phyloP scores from a whole-genome alignment of 2,888 invertebrate species.

The Trissolcus japonicus region DNA sequence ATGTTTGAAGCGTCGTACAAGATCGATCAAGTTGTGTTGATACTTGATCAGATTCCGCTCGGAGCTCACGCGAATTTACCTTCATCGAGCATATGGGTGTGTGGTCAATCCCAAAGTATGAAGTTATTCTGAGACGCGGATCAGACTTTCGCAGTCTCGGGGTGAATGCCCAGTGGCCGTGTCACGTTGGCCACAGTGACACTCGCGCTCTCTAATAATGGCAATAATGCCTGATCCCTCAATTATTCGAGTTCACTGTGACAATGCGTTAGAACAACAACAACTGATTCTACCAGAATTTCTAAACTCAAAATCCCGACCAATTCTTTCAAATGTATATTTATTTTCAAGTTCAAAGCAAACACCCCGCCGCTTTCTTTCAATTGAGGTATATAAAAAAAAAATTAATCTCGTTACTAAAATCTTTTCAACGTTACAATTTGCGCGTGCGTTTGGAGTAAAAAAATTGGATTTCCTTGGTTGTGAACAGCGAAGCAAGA shows the following conservation, averaged over 20 bases:
- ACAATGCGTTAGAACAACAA: slow-evolving; percentile 24
- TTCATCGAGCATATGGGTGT: slow-evolving; percentile 42
- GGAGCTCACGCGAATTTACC: slow-evolving; percentile 29
- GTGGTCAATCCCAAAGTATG: slow-evolving; percentile 49
- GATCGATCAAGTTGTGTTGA: slow-evolving; percentile 31
- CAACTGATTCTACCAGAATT: not conserved
- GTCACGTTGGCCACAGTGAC: slow-evolving; percentile 16
- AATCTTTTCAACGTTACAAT: too few relatives aligned
- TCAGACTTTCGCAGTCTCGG: slow-evolving; percentile 47
- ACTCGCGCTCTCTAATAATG: slow-evolving; percentile 36
- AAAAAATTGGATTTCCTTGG: not conserved
- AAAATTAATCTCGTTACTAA: too few relatives aligned
- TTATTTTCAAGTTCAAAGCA: too few relatives aligned
- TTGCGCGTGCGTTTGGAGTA: not conserved
- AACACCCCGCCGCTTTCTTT: too few relatives aligned
- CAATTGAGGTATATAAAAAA: too few relatives aligned
- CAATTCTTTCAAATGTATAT: too few relatives aligned
- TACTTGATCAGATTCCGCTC: slow-evolving; percentile 5
- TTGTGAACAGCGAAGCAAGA: not conserved
- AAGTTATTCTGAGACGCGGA: slow-evolving; percentile 53
- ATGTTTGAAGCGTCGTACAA: not conserved
- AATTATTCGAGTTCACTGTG: slow-evolving; percentile 37
- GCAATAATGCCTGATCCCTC: slow-evolving; percentile 37
- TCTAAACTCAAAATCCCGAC: too few relatives aligned
- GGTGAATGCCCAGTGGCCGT: slow-evolving; percentile 51